These are phyloP conservation scores for Eueides isabella DNA, from an alignment of 1,140 invertebrate genomes.

Conservation along the genomic window DNA sequence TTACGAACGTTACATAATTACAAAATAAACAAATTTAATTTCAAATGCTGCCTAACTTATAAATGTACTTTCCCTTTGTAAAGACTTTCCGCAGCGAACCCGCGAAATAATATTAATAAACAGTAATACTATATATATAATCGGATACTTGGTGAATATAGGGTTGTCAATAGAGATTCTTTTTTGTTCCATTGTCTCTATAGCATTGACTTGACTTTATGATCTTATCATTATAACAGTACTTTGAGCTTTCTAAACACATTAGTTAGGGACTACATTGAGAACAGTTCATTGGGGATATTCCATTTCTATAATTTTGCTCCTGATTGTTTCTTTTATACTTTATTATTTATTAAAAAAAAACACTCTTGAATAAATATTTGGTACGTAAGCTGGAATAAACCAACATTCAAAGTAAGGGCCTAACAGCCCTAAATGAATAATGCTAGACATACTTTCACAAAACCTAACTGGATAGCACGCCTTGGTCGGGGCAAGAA, in stretches of 20 bases:
- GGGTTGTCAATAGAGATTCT: background rate
- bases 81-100: background rate
- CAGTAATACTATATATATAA: constrained; percentile 20
- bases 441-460: constrained; percentile 16
- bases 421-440: background rate
- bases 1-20: constrained; percentile 1
- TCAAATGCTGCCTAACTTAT: background rate
- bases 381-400: too few relatives aligned
- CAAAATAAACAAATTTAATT: constrained; percentile 7
- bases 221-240: too few relatives aligned
- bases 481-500: constrained; percentile 4
- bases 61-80: constrained; percentile 11
- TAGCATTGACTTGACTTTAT: too few relatives aligned
- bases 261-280: too few relatives aligned
- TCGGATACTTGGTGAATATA: constrained; percentile 15
- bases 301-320: too few relatives aligned
- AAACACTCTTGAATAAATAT: too few relatives aligned
- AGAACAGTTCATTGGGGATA: too few relatives aligned
- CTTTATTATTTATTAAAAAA: too few relatives aligned
- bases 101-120: constrained; percentile 18
- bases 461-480: constrained; percentile 15
- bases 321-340: too few relatives aligned
- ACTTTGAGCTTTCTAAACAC: too few relatives aligned
- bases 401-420: background rate
- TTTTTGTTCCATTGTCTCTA: background rate